Conservation (phyloP, 92 coral and sea anemone species). For the Blastomussa wellsi region DNA sequence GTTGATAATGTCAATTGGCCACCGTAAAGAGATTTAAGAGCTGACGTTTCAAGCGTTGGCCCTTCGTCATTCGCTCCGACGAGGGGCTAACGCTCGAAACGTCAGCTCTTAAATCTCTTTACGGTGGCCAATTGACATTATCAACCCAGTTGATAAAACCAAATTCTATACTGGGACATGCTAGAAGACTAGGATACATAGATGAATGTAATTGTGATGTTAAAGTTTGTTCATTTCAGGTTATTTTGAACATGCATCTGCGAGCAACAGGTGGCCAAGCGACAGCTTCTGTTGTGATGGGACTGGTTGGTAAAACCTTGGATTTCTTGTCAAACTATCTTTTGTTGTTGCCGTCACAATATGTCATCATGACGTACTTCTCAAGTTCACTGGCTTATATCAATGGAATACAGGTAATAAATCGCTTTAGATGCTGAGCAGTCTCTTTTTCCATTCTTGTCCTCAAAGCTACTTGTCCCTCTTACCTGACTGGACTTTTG, state of each 20-base stretch:
- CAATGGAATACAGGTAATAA: slow-evolving; percentile 65
- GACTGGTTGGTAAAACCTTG: slow-evolving; percentile 47
- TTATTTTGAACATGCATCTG: slow-evolving; percentile 49
- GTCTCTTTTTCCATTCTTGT: no score
- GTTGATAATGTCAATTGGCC: no score
- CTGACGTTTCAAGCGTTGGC: no score
- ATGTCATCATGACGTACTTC: slow-evolving; percentile 63
- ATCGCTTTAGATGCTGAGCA: neutral
- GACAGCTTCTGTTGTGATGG: slow-evolving; percentile 37
- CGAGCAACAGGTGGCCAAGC: slow-evolving; percentile 65
- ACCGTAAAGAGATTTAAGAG: no score
- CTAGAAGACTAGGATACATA: no score
- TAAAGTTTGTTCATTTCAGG: slow-evolving; percentile 23
- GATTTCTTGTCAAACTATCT: slow-evolving; percentile 57
- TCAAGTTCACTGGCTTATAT: slow-evolving; percentile 52
- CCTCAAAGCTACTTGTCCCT: no score
- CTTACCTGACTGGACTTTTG: no score
- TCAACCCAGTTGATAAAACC: neutral
- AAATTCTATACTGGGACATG: no score
- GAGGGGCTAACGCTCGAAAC: no score
- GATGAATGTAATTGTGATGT: neutral
- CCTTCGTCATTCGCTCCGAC: no score
- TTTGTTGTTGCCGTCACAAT: slow-evolving; percentile 34
- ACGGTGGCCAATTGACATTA: no score
- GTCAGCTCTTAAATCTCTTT: no score